Evolutionary conservation across 2,113 vertebrate species (phyloP).

Genomic region (Xiphophorus maculatus): DNA sequence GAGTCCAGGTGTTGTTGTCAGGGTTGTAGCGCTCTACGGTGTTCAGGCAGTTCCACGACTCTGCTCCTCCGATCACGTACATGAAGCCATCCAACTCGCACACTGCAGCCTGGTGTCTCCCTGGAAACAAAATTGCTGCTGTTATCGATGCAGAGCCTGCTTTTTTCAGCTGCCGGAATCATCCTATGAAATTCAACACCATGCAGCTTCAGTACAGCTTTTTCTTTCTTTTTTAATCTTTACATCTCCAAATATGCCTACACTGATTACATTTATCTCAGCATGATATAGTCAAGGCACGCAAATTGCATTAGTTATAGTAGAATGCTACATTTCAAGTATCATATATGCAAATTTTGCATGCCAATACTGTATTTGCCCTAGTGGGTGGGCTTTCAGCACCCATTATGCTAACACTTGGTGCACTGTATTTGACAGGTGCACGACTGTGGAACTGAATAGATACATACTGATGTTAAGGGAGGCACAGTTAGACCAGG

Average conservation of each 20-base stretch:
- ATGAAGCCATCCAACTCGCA: constrained; percentile 91
- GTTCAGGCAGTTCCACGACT: constrained; percentile 98
- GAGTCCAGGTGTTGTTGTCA: constrained; percentile 95
- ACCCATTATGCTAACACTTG: no score
- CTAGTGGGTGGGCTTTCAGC: neutral
- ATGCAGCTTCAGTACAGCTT: neutral
- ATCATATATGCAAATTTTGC: no score
- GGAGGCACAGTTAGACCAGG: constrained; percentile 91
- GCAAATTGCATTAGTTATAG: no score
- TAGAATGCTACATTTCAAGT: no score
- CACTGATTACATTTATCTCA: no score
- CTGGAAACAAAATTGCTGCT: constrained; percentile 64
- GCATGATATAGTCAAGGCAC: no score
- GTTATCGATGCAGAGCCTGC: neutral
- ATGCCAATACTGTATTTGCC: neutral
- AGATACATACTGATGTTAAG: constrained; percentile 90
- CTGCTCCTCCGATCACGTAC: constrained; percentile 94
- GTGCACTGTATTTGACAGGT: neutral
- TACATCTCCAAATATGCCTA: no score
- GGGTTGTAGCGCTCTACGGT: constrained; percentile 95
- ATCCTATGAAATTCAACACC: neutral
- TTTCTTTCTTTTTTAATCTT: no score
- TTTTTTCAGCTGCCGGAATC: neutral
- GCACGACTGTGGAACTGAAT: neutral
- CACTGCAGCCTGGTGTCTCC: constrained; percentile 95